Evolutionary conservation across 2,888 invertebrate species (phyloP), one percentile per base, ranked within the genome.

Genomic region (Julus scanicus): DNA sequence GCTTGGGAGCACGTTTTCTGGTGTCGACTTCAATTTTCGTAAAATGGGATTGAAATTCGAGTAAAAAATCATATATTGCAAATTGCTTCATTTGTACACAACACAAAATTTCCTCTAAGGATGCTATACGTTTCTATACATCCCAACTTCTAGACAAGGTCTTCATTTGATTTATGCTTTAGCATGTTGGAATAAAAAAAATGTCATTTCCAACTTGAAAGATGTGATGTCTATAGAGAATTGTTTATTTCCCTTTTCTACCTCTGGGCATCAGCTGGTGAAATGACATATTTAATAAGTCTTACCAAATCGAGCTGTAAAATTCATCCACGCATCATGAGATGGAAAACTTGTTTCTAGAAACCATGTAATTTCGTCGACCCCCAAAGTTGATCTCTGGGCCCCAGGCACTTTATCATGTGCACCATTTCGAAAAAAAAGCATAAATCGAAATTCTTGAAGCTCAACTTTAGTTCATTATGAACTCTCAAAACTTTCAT

Each of bases 81-180:
- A 63, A 63, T 63, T 63, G 63, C 20, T 63, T 17, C 63, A n/a
- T 63, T n/a, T n/a, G 20, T 63, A 17, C 63, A 63, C n/a, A 63
- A 8, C n/a, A n/a, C 20, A n/a, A n/a, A 5, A 63, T n/a, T 63
- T 20, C 63, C 63, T 20, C 3, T 63, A 8, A 5, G 63, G 20
- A n/a, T 8, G 6, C 20, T n/a, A 8, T 20, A 63, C 63, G n/a
- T 63, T 5, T 20, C 20, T 63, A 63, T 63, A 63, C 49, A 49
- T 57, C 5, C 2, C 5, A 15, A 8, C 15, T 57, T 57, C 17
- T 20, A 17, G 63, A 20, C 20, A 63, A 20, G 63, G 6, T 63
- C 63, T 63, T 63, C 63, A 63, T 63, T 63, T 63, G 63, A 63
- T 63, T 63, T 63, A 63, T 63, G 63, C 63, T 63, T 20, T 63